phyloP scores from a whole-genome alignment of 2,888 invertebrate species.

The Candidula unifasciata region DNA sequence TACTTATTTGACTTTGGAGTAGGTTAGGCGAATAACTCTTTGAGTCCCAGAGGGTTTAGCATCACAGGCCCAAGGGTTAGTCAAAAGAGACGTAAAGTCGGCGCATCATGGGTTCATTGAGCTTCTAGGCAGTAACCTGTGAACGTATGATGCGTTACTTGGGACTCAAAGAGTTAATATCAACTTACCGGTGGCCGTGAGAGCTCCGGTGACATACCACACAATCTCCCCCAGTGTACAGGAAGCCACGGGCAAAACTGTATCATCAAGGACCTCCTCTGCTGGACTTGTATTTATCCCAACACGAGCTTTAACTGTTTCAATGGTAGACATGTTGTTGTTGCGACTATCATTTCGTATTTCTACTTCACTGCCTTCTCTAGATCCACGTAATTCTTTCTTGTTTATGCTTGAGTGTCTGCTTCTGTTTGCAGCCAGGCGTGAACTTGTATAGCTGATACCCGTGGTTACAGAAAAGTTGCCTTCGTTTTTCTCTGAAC shows the following conservation, averaged over 20 bases:
- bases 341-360: neutral
- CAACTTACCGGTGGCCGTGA: constrained; percentile 86
- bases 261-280: neutral
- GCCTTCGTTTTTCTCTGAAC: constrained; percentile 72
- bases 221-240: constrained; percentile 91
- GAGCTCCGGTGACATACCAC: constrained; percentile 95
- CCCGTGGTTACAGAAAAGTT: neutral
- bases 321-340: neutral
- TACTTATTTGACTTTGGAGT: no score
- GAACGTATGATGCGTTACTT: no score
- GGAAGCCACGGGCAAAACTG: constrained; percentile 24
- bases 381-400: neutral
- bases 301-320: neutral
- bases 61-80: no score
- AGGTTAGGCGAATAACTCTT: no score
- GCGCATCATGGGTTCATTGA: no score
- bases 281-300: neutral
- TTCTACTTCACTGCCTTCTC: constrained; percentile 81
- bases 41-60: no score
- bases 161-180: no score
- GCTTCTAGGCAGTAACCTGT: no score
- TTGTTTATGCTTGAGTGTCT: neutral
- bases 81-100: no score
- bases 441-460: neutral
- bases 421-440: neutral